phyloP scores from a whole-genome alignment of 2,888 invertebrate species.

The Sminthurides aquaticus region DNA sequence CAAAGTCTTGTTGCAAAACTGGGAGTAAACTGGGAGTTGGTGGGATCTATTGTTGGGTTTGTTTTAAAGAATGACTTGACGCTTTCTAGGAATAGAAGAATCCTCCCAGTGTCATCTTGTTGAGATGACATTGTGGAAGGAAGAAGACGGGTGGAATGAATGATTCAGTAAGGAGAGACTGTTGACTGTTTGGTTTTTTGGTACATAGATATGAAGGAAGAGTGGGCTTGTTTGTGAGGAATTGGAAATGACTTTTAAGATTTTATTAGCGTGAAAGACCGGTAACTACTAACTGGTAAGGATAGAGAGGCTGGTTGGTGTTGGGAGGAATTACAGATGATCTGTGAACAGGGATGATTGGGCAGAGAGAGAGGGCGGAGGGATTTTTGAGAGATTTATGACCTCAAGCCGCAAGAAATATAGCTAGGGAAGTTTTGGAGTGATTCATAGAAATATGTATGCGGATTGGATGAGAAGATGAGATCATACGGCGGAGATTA shows the following conservation, averaged over 20 bases:
- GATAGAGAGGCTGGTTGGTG: no score
- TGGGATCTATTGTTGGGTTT: background rate
- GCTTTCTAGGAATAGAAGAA: background rate
- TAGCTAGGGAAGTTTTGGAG: no score
- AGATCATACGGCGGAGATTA: no score
- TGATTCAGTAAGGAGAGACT: no score
- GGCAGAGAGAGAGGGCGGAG: no score
- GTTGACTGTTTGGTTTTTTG: background rate
- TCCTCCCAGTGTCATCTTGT: conserved; percentile 4
- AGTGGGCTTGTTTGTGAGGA: background rate
- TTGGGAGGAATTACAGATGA: no score
- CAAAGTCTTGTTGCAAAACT: background rate
- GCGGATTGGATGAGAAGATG: no score
- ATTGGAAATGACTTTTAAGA: background rate
- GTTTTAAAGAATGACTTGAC: background rate
- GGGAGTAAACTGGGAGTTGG: background rate
- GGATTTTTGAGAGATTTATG: no score
- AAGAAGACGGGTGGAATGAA: background rate
- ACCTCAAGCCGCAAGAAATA: no score
- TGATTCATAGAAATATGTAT: no score
- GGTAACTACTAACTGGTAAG: background rate
- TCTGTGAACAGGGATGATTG: no score
- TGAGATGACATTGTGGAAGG: background rate
- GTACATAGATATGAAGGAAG: no score
- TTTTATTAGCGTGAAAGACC: background rate